A percentile compares a stretch with the other conserved stretches of the same genome.
These are phyloP conservation scores for Melanotaenia pygmaea DNA, from an alignment of 2,797 vertebrate species.

Conservation along the genomic window DNA sequence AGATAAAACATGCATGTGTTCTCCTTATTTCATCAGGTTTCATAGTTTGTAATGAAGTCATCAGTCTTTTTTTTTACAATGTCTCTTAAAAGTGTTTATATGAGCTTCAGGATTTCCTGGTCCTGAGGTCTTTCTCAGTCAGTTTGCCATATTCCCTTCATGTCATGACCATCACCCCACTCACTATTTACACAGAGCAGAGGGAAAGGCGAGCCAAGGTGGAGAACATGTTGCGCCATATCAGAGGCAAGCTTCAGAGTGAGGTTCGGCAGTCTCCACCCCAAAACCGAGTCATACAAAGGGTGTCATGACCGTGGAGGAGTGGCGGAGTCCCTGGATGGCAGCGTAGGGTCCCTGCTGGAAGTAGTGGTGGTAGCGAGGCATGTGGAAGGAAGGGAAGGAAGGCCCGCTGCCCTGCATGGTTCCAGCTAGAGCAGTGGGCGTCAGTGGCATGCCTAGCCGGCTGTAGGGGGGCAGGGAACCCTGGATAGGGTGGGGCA, in stretches of 20 bases:
- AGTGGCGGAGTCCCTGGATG: constrained; percentile 98
- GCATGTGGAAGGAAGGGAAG: constrained; percentile 99
- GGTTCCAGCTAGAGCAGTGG: constrained; percentile 89
- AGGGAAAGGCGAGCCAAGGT: constrained; percentile 37
- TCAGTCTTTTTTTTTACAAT: constrained; percentile 43
- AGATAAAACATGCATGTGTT: constrained; percentile 48
- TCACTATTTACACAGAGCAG: constrained; percentile 77
- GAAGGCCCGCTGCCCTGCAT: constrained; percentile 94
- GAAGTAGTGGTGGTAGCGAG: constrained; percentile 98
- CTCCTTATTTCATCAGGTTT: constrained; percentile 14
- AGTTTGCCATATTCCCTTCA: constrained; percentile 28
- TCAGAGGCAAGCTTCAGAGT: constrained; percentile 13
- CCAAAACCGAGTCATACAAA: constrained; percentile 90
- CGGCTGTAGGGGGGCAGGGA: constrained; percentile 94
- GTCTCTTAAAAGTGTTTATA: constrained; percentile 33
- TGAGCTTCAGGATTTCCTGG: constrained; percentile 24
- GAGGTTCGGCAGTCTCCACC: constrained; percentile 29
- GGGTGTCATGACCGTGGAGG: constrained; percentile 97
- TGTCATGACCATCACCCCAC: constrained; percentile 2
- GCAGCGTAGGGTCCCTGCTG: constrained; percentile 99
- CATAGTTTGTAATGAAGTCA: constrained; percentile 36
- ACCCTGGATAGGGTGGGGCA: constrained; percentile 95
- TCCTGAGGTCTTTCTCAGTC: constrained; percentile 26
- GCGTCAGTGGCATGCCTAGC: constrained; percentile 93
- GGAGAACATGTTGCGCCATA: constrained; percentile 23